Evolutionary conservation across 1,140 invertebrate species (phyloP), one percentile per base, ranked within the genome.

Genomic region (Mercenaria mercenaria): DNA sequence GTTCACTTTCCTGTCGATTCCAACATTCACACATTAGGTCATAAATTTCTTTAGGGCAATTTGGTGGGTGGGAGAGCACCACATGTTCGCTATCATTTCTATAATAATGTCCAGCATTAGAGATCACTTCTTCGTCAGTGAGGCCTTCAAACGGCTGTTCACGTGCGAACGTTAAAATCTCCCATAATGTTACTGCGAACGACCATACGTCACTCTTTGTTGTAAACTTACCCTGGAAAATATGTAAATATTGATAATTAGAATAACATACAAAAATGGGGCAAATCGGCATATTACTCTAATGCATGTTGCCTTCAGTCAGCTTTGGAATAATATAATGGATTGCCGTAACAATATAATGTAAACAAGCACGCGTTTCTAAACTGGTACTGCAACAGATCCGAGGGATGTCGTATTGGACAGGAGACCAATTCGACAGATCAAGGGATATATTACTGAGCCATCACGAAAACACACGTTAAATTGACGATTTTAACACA

Each of bases 21-120:
- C 98, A 99, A 95, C 98, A 99, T 94, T 99, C 98, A 90, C 97
- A 97, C 98, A 99, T 99, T 89, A 99, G 96, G 95, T 99, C 98
- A 96, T 98, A 99, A 41, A 95, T 94, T 83, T 95, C 94, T 90
- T 94, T 94, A 34, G 94, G 94, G 83, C 95, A 95, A 86, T 93
- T 93, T 0, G 90, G 34, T 3, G 95, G 95, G 82, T 93, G 92
- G 20, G 93, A 91, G 15, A 95, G 88, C 11, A 83, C 88, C 32
- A 89, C 59, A 67, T 91, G 81, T 34, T 92, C 93, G 47, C 92
- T 90, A 84, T 95, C 93, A 76, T 94, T 92, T 32, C 92, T 91
- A 79, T 95, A 95, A 80, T 93, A 93, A 77, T 94, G 91, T 47
- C 91, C 92, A 83, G 93, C 93, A 74, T 95, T 98, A 93, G 98